Percentiles rank a stretch among this genome's conserved stretches.
These are phyloP conservation scores for Myodes glareolus DNA, from an alignment of 2,113 vertebrate genomes.

Conservation along the genomic window DNA sequence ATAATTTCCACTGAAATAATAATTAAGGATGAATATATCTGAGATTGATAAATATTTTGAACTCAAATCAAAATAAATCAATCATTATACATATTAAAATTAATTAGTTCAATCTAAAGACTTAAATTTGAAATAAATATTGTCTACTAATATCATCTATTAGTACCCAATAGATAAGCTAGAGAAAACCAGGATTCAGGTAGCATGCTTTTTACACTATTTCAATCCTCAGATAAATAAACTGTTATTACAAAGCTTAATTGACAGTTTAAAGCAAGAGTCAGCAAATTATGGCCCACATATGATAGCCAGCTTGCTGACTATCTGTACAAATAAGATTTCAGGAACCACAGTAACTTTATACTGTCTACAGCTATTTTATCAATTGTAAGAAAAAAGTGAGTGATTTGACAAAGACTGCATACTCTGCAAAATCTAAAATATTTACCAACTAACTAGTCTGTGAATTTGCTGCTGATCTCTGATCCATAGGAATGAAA, in stretches of 20 bases:
- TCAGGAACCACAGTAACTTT: neutral
- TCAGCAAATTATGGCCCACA: neutral
- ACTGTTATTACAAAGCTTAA: neutral
- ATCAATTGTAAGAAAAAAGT: neutral
- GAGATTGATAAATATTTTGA: constrained; percentile 13
- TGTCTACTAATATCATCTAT: constrained; percentile 1
- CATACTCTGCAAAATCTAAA: neutral
- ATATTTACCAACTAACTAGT: neutral
- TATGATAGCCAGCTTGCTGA: neutral
- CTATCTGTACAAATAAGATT: neutral
- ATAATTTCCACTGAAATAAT: constrained; percentile 29
- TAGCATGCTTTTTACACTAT: neutral
- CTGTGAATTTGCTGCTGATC: constrained; percentile 6
- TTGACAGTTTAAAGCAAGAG: neutral
- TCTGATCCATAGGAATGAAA: neutral
- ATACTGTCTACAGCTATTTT: neutral
- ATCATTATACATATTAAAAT: neutral
- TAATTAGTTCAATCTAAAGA: constrained; percentile 38
- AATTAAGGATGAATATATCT: constrained; percentile 11
- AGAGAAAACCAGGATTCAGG: neutral
- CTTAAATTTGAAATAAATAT: constrained; percentile 31
- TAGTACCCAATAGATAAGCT: neutral
- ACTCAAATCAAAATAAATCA: constrained; percentile 31
- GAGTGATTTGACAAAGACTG: neutral
- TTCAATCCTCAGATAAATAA: constrained; percentile 12